Evolutionary conservation across 2,888 invertebrate species (phyloP).

Genomic region (Ommatoiulus sabulosus): DNA sequence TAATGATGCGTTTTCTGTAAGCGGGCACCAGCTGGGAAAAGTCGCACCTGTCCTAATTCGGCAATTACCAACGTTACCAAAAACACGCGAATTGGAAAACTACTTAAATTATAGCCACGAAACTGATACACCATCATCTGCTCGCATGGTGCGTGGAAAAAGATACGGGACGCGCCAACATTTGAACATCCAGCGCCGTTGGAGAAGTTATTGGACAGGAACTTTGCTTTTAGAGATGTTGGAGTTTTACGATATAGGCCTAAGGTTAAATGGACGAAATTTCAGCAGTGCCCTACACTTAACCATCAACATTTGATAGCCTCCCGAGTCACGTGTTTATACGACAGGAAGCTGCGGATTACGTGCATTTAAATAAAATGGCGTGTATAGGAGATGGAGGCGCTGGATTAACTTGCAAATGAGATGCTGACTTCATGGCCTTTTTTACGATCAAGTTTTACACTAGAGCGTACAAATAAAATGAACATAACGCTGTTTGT

Average conservation of each 20-base stretch:
- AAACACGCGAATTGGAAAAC: constrained; percentile 31
- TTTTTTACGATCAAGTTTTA: too few relatives aligned
- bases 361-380: too few relatives aligned
- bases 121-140: not conserved
- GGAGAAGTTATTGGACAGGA: not conserved
- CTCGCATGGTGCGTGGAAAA: not conserved
- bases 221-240: not conserved
- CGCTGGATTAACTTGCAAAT: too few relatives aligned
- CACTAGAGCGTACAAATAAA: too few relatives aligned
- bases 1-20: constrained; percentile 20
- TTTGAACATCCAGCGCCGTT: not conserved
- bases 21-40: constrained; percentile 32
- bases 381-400: too few relatives aligned
- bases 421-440: too few relatives aligned
- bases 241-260: not conserved
- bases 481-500: too few relatives aligned
- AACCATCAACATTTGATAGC: not conserved
- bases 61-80: constrained; percentile 5
- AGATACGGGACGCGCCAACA: not conserved
- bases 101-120: not conserved
- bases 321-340: not conserved
- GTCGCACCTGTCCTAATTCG: constrained; percentile 40
- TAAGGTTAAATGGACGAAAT: not conserved
- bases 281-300: not conserved
- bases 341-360: not conserved